These are phyloP conservation scores for Myotis brandtii DNA, from an alignment of 2,113 vertebrate genomes.

Conservation along the genomic window DNA sequence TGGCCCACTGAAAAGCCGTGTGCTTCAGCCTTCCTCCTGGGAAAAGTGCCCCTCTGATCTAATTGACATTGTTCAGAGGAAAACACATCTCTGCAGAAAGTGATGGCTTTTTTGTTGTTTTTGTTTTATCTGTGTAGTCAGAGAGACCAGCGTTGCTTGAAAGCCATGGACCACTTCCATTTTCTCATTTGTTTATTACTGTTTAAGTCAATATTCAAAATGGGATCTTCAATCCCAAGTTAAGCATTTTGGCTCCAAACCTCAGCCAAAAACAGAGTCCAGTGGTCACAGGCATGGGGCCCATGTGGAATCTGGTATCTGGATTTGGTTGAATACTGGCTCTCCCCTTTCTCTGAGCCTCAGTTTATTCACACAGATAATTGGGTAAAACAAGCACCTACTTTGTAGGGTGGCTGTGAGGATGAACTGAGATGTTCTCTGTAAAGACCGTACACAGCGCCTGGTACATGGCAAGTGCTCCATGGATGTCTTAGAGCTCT, in stretches of 20 bases:
- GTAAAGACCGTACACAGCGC: background rate
- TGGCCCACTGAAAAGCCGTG: background rate
- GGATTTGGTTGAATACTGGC: background rate
- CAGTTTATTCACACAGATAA: background rate
- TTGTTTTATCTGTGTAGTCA: background rate
- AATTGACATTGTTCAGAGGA: background rate
- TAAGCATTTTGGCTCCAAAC: conserved; percentile 3
- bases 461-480: rapidly evolving
- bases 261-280: background rate
- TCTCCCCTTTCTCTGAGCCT: background rate
- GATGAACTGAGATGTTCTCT: background rate
- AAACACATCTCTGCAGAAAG: background rate
- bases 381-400: background rate
- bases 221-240: background rate
- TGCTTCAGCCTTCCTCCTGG: background rate
- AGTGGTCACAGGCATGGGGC: background rate
- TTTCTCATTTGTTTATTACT: conserved; percentile 56
- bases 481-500: background rate
- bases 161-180: conserved; percentile 28
- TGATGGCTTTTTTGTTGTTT: background rate
- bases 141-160: conserved; percentile 3
- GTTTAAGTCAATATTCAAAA: conserved; percentile 60
- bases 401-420: background rate
- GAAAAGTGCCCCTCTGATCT: conserved; percentile 58
- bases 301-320: background rate